Evolutionary conservation across 2,888 invertebrate genomes (phyloP).

Genomic region (Phrixothrix hirtus): DNA sequence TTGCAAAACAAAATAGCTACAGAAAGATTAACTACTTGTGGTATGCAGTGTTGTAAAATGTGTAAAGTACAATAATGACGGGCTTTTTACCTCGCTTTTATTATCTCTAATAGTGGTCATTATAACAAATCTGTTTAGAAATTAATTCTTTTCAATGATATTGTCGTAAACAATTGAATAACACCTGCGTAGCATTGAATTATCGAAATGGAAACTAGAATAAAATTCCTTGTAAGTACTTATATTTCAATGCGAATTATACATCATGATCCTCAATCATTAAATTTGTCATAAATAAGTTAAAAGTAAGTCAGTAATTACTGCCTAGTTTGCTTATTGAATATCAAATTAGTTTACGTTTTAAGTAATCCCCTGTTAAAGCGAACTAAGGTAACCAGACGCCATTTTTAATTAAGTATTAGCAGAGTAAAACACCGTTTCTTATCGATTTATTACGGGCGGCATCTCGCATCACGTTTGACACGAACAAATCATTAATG

Average conservation of each 20-base stretch:
- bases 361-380: no score
- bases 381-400: no score
- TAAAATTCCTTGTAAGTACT: conserved; percentile 9
- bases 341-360: no score
- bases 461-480: not conserved
- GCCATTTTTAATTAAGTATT: no score
- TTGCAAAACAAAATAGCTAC: no score
- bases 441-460: no score
- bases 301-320: conserved; percentile 13
- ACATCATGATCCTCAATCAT: no score
- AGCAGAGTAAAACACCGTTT: no score
- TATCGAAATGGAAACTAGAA: conserved; percentile 17
- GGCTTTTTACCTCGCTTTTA: conserved; percentile 11
- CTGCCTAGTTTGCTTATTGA: conserved; percentile 19
- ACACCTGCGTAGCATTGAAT: conserved; percentile 38
- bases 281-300: no score
- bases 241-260: no score
- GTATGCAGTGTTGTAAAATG: not conserved
- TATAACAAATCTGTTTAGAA: conserved; percentile 33
- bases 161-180: conserved; percentile 38
- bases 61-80: not conserved
- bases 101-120: conserved; percentile 31
- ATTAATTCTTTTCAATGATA: conserved; percentile 35
- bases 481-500: conserved; percentile 11
- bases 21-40: not conserved